phyloP scores from a whole-genome alignment of 2,888 invertebrate species.

The Drosophila quasianomalipes region DNA sequence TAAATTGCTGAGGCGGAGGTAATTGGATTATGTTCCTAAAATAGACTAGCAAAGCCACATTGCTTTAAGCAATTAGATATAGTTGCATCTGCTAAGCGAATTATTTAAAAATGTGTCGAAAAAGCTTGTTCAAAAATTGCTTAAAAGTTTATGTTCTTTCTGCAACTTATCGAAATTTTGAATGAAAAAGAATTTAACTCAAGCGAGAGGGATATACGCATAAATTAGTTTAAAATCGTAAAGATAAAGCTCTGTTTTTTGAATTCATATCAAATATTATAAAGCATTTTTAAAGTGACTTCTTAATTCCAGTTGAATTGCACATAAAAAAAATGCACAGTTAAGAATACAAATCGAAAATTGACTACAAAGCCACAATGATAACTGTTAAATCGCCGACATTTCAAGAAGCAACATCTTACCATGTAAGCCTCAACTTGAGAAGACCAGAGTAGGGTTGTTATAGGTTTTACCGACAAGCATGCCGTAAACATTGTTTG shows the following conservation, averaged over 20 bases:
- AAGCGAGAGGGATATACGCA: neutral
- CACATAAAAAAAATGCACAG: neutral
- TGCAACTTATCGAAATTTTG: neutral
- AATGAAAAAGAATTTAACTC: neutral
- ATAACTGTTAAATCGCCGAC: neutral
- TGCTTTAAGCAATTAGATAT: neutral
- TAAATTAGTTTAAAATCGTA: neutral
- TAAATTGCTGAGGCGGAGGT: neutral
- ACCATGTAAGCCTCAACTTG: slow-evolving; percentile 2
- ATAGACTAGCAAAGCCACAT: neutral
- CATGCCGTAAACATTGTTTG: slow-evolving; percentile 36
- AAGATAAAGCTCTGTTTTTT: neutral
- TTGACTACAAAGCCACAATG: neutral
- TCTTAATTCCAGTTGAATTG: neutral
- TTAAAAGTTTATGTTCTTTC: neutral
- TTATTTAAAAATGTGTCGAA: neutral
- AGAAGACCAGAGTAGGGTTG: neutral
- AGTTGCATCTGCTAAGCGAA: neutral
- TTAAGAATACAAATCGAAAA: neutral
- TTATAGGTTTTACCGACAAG: neutral
- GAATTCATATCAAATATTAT: neutral
- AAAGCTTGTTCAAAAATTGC: neutral
- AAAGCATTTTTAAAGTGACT: neutral
- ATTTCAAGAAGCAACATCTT: slow-evolving; percentile 10
- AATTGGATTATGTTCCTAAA: neutral